Conservation (phyloP, 2,888 invertebrate genomes). For the Amphipyra tragopoginis region DNA sequence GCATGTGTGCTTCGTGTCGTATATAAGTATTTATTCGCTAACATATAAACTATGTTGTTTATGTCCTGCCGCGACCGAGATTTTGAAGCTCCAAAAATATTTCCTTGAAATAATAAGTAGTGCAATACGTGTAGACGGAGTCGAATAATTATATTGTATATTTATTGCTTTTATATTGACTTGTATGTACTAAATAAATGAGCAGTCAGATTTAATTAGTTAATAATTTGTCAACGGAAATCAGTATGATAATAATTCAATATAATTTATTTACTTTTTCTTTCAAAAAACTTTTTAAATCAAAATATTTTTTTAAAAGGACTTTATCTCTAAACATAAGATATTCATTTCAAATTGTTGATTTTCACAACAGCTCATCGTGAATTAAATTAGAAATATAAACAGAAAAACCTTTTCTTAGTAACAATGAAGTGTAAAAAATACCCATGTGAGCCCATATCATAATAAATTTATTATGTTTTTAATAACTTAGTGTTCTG, state of each 20-base stretch:
- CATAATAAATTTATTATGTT: too few relatives aligned
- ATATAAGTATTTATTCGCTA: slow-evolving; percentile 53
- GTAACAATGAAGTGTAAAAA: too few relatives aligned
- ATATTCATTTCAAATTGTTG: too few relatives aligned
- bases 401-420: too few relatives aligned
- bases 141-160: slow-evolving; percentile 30
- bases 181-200: slow-evolving; percentile 1
- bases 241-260: neutral
- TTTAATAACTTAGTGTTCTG: too few relatives aligned
- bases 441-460: too few relatives aligned
- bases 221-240: slow-evolving; percentile 2
- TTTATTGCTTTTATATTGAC: slow-evolving; percentile 30
- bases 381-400: too few relatives aligned
- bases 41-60: slow-evolving; percentile 64
- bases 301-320: neutral
- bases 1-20: slow-evolving; percentile 40
- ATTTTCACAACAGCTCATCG: too few relatives aligned
- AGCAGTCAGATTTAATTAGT: slow-evolving; percentile 17
- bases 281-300: neutral
- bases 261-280: neutral
- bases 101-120: slow-evolving; percentile 59
- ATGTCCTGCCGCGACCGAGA: slow-evolving; percentile 73
- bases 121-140: slow-evolving; percentile 30
- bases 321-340: too few relatives aligned
- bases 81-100: slow-evolving; percentile 59